A percentile compares a stretch with the other conserved stretches of the same genome.
These are phyloP conservation scores for Prunella fulvescens DNA, from an alignment of 2,113 vertebrate genomes.

Conservation along the genomic window DNA sequence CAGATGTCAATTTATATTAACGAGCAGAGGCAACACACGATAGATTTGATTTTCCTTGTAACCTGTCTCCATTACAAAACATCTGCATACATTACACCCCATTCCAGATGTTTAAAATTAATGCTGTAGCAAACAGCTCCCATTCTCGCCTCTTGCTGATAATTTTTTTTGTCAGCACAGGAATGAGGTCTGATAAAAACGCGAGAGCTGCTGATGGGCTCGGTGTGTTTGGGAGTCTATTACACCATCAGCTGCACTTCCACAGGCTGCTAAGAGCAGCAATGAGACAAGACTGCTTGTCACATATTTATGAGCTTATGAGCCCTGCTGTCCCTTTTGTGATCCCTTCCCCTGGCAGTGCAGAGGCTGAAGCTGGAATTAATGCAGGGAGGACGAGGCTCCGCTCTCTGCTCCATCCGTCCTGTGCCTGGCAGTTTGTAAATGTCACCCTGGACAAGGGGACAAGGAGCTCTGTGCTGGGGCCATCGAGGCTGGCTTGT, in stretches of 20 bases:
- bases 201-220: not conserved
- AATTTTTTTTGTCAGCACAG: not conserved
- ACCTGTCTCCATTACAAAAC: slow-evolving; percentile 50
- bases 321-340: slow-evolving; percentile 46
- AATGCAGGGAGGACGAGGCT: not conserved
- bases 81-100: not conserved
- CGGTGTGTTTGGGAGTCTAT: not conserved
- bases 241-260: not conserved
- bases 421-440: not conserved
- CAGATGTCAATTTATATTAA: slow-evolving; percentile 68
- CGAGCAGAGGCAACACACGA: slow-evolving; percentile 23
- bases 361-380: not conserved
- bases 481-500: slow-evolving; percentile 34
- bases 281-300: slow-evolving; percentile 25
- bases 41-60: slow-evolving; percentile 58
- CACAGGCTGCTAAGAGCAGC: not conserved
- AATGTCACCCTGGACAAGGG: not conserved
- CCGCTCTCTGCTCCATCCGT: not conserved
- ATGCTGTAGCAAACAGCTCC: not conserved
- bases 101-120: slow-evolving; percentile 30
- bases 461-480: not conserved
- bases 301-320: slow-evolving; percentile 44
- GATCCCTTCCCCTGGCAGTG: slow-evolving; percentile 39
- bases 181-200: slow-evolving; percentile 29
- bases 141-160: not conserved